Evolutionary conservation across 2,888 invertebrate species (phyloP).

Genomic region (Notodonta ziczac): DNA sequence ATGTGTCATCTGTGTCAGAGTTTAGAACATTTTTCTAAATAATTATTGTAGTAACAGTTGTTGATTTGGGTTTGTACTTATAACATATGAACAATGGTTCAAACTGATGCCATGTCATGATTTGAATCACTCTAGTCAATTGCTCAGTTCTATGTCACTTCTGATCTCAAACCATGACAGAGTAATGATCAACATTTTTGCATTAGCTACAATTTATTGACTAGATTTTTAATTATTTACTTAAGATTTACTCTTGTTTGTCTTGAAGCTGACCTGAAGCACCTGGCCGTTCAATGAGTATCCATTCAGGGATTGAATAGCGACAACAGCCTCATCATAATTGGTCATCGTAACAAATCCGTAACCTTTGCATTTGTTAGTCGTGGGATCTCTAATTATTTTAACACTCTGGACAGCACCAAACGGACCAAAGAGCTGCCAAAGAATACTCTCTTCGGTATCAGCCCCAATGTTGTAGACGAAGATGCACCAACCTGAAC

Average conservation of each 20-base stretch:
- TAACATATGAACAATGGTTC: slow-evolving; percentile 47
- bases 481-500: slow-evolving; percentile 96
- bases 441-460: slow-evolving; percentile 95
- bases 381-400: slow-evolving; percentile 97
- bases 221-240: slow-evolving; percentile 75
- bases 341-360: slow-evolving; percentile 99
- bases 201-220: slow-evolving; percentile 85
- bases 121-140: slow-evolving; percentile 59
- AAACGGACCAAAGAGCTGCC: slow-evolving; percentile 98
- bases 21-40: slow-evolving; percentile 34
- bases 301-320: slow-evolving; percentile 98
- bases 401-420: slow-evolving; percentile 99
- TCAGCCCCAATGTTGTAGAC: slow-evolving; percentile 97
- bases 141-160: slow-evolving; percentile 60
- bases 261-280: slow-evolving; percentile 99
- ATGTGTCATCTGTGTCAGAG: slow-evolving; percentile 41
- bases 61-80: slow-evolving; percentile 63
- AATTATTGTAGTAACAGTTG: slow-evolving; percentile 23
- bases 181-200: slow-evolving; percentile 82
- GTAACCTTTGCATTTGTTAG: slow-evolving; percentile 99
- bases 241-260: slow-evolving; percentile 92
- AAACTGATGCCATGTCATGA: slow-evolving; percentile 60
- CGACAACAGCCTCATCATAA: slow-evolving; percentile 98
- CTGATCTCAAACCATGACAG: slow-evolving; percentile 78
- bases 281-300: slow-evolving; percentile 97